phyloP scores from a whole-genome alignment of 2,797 vertebrate genomes.

The Diglossa cyanea region DNA sequence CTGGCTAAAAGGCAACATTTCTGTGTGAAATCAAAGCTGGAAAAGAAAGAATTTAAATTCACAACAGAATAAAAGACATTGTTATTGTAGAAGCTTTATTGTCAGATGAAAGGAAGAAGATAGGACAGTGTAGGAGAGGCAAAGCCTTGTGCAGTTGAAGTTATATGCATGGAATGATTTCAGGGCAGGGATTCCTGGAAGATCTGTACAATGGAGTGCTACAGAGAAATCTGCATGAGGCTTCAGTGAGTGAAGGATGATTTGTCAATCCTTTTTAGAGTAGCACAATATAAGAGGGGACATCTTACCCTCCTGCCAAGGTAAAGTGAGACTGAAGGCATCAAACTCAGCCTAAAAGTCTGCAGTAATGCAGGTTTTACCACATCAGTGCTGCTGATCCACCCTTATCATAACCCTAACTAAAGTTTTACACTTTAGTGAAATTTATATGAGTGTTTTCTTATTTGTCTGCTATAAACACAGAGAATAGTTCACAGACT shows the following conservation, averaged over 20 bases:
- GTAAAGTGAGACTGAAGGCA: neutral
- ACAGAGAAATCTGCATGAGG: neutral
- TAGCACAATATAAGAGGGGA: neutral
- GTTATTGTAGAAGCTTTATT: neutral
- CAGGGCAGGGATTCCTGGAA: neutral
- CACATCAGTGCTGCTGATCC: neutral
- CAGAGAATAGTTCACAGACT: neutral
- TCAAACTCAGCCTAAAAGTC: neutral
- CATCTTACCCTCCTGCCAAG: neutral
- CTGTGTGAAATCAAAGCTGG: slow-evolving; percentile 5
- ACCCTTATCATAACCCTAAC: neutral
- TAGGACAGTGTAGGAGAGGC: neutral
- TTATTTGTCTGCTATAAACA: neutral
- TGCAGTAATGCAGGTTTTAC: neutral
- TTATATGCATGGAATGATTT: neutral
- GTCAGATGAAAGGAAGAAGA: slow-evolving; percentile 21
- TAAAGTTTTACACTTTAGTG: neutral
- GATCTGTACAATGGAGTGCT: neutral
- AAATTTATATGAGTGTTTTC: neutral
- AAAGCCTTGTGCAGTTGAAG: neutral
- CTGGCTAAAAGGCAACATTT: neutral
- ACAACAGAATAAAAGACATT: neutral
- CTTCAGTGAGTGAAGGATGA: neutral
- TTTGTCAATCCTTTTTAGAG: neutral
- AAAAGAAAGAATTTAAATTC: slow-evolving; percentile 11